These are phyloP conservation scores for Hemibagrus wyckioides DNA, from an alignment of 2,113 vertebrate genomes.

Conservation along the genomic window DNA sequence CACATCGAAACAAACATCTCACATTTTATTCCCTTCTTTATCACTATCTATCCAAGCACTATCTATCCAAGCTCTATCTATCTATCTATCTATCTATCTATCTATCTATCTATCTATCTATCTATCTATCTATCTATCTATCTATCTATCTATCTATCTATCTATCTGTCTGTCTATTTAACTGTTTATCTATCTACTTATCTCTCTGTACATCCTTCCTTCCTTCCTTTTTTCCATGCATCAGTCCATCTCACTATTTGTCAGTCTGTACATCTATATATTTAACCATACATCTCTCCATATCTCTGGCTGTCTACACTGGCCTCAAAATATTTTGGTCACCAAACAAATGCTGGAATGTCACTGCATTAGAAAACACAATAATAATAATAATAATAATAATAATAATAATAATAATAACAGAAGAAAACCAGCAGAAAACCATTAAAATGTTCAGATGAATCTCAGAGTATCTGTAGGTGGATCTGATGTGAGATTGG, in stretches of 20 bases:
- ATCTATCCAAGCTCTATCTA: background rate
- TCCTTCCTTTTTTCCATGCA: background rate
- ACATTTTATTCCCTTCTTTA: background rate
- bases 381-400: background rate
- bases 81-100: background rate
- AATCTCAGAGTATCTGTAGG: background rate
- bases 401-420: background rate
- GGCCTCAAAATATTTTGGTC: too few species aligned
- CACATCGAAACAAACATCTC: background rate
- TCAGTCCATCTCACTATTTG: background rate
- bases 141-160: background rate
- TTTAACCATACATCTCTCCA: background rate
- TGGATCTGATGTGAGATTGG: background rate
- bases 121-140: background rate
- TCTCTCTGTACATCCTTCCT: accelerated
- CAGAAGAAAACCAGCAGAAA: background rate
- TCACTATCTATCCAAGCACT: background rate
- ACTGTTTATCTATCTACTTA: background rate
- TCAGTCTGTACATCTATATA: background rate
- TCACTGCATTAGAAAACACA: background rate
- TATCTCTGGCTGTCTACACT: background rate
- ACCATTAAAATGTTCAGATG: background rate
- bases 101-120: background rate
- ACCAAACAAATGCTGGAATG: background rate
- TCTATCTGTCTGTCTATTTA: background rate